These are phyloP conservation scores for Synanthedon formicaeformis DNA, from an alignment of 2,888 invertebrate genomes.

Conservation along the genomic window DNA sequence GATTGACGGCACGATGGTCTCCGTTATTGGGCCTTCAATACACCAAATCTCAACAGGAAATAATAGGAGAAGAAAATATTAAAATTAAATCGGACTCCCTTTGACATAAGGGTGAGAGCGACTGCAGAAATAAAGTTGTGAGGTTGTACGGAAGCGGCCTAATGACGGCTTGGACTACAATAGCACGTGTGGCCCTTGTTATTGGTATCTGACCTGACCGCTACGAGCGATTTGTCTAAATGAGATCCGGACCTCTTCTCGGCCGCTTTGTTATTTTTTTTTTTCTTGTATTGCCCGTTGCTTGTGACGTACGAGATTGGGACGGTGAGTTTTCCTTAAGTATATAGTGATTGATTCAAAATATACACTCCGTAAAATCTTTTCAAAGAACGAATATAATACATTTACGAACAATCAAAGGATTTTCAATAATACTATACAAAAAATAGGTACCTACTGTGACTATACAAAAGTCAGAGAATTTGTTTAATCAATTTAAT, in stretches of 20 bases:
- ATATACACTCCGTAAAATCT: too few relatives aligned
- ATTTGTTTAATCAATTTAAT: too few relatives aligned
- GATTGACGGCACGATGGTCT: constrained; percentile 41
- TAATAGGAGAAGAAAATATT: constrained; percentile 9
- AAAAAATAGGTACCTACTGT: too few relatives aligned
- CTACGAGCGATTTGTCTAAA: constrained; percentile 69
- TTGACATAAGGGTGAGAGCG: constrained; percentile 24
- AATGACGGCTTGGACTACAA: constrained; percentile 64
- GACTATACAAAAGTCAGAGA: too few relatives aligned
- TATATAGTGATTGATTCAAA: constrained; percentile 4
- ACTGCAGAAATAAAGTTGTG: constrained; percentile 21
- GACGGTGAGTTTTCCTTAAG: constrained; percentile 9
- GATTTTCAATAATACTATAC: too few relatives aligned
- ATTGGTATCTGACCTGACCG: constrained; percentile 69
- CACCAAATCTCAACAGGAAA: constrained; percentile 19
- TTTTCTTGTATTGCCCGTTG: constrained; percentile 17
- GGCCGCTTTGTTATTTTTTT: constrained; percentile 53
- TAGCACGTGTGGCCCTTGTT: constrained; percentile 65
- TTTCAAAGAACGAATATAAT: too few relatives aligned
- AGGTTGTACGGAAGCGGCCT: constrained; percentile 54
- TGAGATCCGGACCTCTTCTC: constrained; percentile 61
- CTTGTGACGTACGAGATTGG: constrained; percentile 19
- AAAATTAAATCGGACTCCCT: constrained; percentile 22
- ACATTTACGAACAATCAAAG: too few relatives aligned
- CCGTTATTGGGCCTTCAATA: constrained; percentile 42